phyloP scores from a whole-genome alignment of 2,113 vertebrate genomes.

The Diadophis punctatus region DNA sequence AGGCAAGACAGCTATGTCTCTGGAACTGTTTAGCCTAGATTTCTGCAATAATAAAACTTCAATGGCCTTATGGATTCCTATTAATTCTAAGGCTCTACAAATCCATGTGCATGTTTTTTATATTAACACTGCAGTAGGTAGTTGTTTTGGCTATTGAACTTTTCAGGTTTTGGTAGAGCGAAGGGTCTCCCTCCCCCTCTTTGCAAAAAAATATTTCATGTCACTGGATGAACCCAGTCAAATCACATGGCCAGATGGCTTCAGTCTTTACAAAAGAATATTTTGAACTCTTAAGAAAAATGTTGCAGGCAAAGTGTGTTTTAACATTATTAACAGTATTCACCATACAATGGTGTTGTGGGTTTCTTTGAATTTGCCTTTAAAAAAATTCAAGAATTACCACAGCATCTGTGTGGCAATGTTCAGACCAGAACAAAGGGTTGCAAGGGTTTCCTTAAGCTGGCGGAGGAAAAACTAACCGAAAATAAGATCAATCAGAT shows the following conservation, averaged over 20 bases:
- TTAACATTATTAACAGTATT: background rate
- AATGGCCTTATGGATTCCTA: background rate
- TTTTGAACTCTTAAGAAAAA: background rate
- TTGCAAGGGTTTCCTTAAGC: background rate
- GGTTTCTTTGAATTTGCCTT: background rate
- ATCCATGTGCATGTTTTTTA: background rate
- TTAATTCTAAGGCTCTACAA: background rate
- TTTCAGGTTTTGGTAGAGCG: background rate
- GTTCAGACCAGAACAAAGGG: background rate
- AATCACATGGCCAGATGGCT: background rate
- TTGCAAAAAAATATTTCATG: background rate
- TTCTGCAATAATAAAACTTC: background rate
- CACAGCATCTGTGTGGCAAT: background rate
- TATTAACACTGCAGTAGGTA: background rate
- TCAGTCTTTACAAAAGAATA: background rate
- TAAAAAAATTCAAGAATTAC: background rate
- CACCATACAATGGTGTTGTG: background rate
- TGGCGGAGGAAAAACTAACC: background rate
- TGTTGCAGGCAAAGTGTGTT: background rate
- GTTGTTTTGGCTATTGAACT: background rate
- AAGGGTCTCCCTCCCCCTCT: background rate
- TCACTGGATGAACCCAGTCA: background rate
- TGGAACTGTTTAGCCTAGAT: background rate
- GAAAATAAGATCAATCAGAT: background rate
- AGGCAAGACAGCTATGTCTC: background rate